phyloP scores from a whole-genome alignment of 2,888 invertebrate genomes.

The Ormyrus labotus region DNA sequence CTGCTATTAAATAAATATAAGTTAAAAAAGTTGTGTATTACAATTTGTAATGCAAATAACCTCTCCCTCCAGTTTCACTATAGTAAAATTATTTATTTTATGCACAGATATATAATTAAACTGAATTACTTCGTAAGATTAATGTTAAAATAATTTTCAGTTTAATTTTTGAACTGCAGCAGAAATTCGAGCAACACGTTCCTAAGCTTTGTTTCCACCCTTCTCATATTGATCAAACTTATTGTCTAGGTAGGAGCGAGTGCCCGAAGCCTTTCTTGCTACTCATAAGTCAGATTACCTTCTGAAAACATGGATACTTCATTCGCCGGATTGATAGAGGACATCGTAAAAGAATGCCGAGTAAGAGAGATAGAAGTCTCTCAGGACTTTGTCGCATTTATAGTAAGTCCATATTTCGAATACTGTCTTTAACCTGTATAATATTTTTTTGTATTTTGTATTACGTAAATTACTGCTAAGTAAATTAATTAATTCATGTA shows the following conservation, averaged over 20 bases:
- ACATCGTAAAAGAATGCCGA: constrained; percentile 64
- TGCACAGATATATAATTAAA: too few species aligned
- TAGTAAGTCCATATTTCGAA: constrained; percentile 62
- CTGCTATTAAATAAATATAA: too few species aligned
- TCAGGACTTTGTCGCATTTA: constrained; percentile 67
- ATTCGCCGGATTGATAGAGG: constrained; percentile 62
- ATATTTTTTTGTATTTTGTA: neutral
- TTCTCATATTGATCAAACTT: constrained; percentile 46
- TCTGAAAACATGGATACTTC: constrained; percentile 62
- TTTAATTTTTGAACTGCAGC: too few species aligned
- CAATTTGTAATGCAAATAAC: too few species aligned
- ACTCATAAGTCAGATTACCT: neutral
- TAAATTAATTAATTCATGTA: too few species aligned
- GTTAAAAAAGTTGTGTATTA: too few species aligned
- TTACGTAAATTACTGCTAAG: too few species aligned
- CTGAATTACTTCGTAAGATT: too few species aligned
- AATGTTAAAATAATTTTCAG: too few species aligned
- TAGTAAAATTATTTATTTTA: too few species aligned
- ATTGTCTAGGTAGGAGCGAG: constrained; percentile 5
- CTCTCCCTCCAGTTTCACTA: too few species aligned
- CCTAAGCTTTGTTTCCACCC: neutral
- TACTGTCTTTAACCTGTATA: neutral
- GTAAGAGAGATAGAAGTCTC: constrained; percentile 61
- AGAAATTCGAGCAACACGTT: too few species aligned
- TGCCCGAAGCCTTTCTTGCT: neutral